phyloP scores from a whole-genome alignment of 2,113 vertebrate genomes.

The Pangasianodon hypophthalmus region DNA sequence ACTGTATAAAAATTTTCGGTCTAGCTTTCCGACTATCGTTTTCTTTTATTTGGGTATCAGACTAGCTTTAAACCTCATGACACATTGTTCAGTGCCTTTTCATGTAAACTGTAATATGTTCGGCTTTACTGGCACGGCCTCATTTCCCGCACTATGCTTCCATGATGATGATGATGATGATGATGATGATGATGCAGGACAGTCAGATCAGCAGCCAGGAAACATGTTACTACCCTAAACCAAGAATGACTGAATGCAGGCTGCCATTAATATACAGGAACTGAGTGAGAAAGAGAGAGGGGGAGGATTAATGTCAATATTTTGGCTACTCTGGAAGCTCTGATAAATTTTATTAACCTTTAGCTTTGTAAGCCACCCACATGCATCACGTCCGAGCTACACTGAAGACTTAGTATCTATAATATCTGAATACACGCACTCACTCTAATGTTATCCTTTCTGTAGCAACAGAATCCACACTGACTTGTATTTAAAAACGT shows the following conservation, averaged over 20 bases:
- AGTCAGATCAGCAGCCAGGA: conserved; percentile 23
- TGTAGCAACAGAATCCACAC: neutral
- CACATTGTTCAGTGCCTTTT: neutral
- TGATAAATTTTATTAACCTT: neutral
- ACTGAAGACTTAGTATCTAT: neutral
- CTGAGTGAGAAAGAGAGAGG: neutral
- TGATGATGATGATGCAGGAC: neutral
- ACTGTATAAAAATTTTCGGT: neutral
- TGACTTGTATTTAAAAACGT: neutral
- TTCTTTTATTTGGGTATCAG: neutral
- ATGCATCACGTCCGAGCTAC: neutral
- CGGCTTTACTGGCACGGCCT: neutral
- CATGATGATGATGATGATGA: neutral
- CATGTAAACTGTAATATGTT: neutral
- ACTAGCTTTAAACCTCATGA: neutral
- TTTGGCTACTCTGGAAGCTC: neutral
- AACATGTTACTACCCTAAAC: conserved; percentile 17
- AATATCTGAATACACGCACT: neutral
- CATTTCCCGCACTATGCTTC: neutral
- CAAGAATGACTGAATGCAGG: conserved; percentile 4
- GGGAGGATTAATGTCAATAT: neutral
- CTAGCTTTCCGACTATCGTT: neutral
- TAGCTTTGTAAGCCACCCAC: neutral
- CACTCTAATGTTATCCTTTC: neutral
- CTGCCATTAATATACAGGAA: conserved; percentile 13